Evolutionary conservation across 1,140 invertebrate genomes (phyloP).

Genomic region (Wasmannia auropunctata): DNA sequence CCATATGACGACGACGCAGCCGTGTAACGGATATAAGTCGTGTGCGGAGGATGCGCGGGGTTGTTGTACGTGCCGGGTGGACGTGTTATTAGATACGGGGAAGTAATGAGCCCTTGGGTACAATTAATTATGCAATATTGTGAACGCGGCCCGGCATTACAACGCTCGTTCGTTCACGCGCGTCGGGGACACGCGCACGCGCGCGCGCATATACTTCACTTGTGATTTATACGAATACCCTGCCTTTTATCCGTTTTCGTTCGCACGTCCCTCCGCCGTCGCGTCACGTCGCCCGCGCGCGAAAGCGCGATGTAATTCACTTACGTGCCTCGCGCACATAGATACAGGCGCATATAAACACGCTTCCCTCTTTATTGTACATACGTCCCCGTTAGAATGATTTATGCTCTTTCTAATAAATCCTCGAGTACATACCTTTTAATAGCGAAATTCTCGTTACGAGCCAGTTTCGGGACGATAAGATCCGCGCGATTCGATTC

Average conservation of each 20-base stretch:
- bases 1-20: conserved; percentile 5
- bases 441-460: background rate
- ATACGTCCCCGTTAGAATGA: background rate
- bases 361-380: background rate
- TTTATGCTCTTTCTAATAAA: background rate
- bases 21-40: conserved; percentile 72
- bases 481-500: too few relatives aligned
- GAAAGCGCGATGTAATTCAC: background rate
- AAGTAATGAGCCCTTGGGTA: conserved; percentile 45
- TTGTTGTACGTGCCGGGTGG: conserved; percentile 31
- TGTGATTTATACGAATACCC: conserved; percentile 15
- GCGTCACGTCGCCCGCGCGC: too few relatives aligned
- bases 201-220: background rate
- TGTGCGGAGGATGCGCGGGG: conserved; percentile 39
- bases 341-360: background rate
- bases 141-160: background rate
- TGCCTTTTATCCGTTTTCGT: conserved; percentile 6
- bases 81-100: conserved; percentile 49
- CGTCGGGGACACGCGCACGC: background rate
- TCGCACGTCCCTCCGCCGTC: too few relatives aligned
- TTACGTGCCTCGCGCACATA: background rate
- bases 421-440: background rate
- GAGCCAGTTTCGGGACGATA: background rate
- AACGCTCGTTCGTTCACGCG: background rate
- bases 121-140: conserved; percentile 46